Percentiles rank a stretch among this genome's conserved stretches.
These are phyloP conservation scores for Lobophora halterata DNA, from an alignment of 2,888 invertebrate genomes.

Conservation along the genomic window DNA sequence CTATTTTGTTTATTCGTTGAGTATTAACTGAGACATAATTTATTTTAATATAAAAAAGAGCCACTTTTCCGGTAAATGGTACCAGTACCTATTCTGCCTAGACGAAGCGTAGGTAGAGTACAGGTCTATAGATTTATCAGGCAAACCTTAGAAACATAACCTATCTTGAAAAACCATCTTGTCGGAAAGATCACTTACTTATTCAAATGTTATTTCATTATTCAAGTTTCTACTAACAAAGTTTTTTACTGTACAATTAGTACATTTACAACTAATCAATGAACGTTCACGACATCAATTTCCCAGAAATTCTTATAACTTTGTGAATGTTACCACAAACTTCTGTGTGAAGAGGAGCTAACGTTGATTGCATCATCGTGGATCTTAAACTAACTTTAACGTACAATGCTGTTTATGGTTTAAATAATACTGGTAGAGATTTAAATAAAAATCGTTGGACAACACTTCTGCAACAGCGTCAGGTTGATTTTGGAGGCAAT, in stretches of 20 bases:
- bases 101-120: no score
- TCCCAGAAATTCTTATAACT: slow-evolving; percentile 72
- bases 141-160: no score
- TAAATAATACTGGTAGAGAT: background rate
- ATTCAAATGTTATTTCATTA: slow-evolving; percentile 3
- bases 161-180: no score
- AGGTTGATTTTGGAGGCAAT: slow-evolving; percentile 17
- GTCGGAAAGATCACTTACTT: no score
- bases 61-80: no score
- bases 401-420: slow-evolving; percentile 37
- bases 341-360: slow-evolving; percentile 63
- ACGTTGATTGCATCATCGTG: background rate
- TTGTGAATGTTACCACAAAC: slow-evolving; percentile 76
- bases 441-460: slow-evolving; percentile 25
- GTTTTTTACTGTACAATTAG: slow-evolving; percentile 62
- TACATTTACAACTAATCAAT: slow-evolving; percentile 52
- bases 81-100: no score
- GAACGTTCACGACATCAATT: slow-evolving; percentile 57
- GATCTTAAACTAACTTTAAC: slow-evolving; percentile 1
- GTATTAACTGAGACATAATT: no score
- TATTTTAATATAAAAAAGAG: no score
- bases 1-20: no score
- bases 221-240: slow-evolving; percentile 30
- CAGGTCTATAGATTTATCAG: no score
- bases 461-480: slow-evolving; percentile 1